These are phyloP conservation scores for Rhadina sibilatrix DNA, from an alignment of 2,113 vertebrate genomes.

Conservation along the genomic window DNA sequence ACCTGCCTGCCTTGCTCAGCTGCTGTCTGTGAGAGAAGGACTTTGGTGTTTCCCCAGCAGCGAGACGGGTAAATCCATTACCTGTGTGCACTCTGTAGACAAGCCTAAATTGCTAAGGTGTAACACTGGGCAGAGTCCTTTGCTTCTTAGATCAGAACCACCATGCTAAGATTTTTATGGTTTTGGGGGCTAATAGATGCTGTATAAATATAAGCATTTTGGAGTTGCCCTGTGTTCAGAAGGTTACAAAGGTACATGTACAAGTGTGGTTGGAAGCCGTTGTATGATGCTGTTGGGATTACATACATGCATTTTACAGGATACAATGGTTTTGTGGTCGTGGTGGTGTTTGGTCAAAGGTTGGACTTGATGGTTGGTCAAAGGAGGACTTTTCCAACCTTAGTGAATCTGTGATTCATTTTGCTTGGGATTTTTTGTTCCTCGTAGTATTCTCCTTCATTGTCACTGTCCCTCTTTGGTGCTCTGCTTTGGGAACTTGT, in stretches of 20 bases:
- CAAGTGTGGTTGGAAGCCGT: background rate
- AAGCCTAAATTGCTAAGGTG: background rate
- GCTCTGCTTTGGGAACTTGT: background rate
- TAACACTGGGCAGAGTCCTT: background rate
- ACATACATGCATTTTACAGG: rapidly evolving
- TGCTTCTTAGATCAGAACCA: background rate
- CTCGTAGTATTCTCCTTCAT: background rate
- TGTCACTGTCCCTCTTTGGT: background rate
- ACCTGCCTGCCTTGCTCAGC: background rate
- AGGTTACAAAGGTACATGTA: background rate
- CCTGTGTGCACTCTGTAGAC: background rate
- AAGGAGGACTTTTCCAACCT: background rate
- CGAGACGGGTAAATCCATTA: background rate
- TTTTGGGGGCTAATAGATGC: background rate
- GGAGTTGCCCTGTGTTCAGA: background rate
- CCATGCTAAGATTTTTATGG: background rate
- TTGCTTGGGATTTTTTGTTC: background rate
- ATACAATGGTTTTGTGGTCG: background rate
- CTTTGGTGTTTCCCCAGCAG: background rate
- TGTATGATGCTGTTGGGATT: background rate
- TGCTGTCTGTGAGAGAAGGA: background rate
- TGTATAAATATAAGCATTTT: background rate
- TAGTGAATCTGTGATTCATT: background rate
- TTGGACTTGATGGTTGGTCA: background rate
- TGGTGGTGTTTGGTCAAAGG: background rate